Base-by-base conservation (phyloP, 2,113 vertebrate genomes). In the Megaceryle maxima region DNA sequence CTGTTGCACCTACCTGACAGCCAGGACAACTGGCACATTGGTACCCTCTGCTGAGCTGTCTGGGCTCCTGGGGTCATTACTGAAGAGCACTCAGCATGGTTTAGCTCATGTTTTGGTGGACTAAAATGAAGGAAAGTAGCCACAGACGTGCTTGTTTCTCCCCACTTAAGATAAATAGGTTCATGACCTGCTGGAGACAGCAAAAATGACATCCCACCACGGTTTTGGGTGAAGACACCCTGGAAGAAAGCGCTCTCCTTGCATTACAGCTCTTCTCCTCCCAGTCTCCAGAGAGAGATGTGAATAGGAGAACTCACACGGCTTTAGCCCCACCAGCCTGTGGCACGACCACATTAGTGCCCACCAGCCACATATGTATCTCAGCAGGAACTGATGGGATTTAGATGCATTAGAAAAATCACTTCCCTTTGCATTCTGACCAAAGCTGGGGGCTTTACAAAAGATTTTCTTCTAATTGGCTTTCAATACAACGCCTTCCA, bases 401-500 rank as follows among this genome's bases (percentile, higher is more conserved):
- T 77, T 9, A n/a, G 21, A 3, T 2, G 10, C 44, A 60, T 53
- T 16, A 53, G n/a, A 3, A 63, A 35, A 92, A 63, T 28, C 5
- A 1, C 17, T 14, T 37, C 22, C 55, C 19, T 87, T 31, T 62
- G 48, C 26, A 13, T 43, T 31, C 29, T 84, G 44, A 8, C 13
- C 48, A 19, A 5, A 50, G 15, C 33, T 46, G 55, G 22, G 19
- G 7, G 11, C 2, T 10, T 43, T 44, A 43, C 3, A 2, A 31
- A 44, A 76, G 14, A 14, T 11, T 31, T 87, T 43, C 63, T 63
- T 20, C 62, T 39, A 7, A 29, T 10, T 75, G 28, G 41, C 51
- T 53, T 35, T 33, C 41, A 18, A 1, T 2, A 24, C 0, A 0
- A 35, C 3, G 8, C 16, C 15, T 28, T 26, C 53, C 35, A 70